Percentiles rank a stretch among this genome's conserved stretches.
Conservation (phyloP, 2,888 invertebrate species). For the Platycheirus rosarum region DNA sequence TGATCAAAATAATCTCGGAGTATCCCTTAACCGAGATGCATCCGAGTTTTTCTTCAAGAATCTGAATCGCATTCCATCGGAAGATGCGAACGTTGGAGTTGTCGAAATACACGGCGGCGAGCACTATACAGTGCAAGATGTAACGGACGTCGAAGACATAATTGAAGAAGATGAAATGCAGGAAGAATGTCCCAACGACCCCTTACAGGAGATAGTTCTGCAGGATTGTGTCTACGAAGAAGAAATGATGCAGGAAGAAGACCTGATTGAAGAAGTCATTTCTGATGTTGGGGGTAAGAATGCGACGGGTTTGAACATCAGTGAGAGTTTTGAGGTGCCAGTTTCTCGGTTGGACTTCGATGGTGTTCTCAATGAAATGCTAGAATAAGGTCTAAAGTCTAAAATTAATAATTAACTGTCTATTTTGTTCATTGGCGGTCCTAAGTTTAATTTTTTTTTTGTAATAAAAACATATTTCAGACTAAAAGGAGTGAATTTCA, state of each 20-base stretch:
- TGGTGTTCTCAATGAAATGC: slow-evolving; percentile 54
- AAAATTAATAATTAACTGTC: background rate
- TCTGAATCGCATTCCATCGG: slow-evolving; percentile 23
- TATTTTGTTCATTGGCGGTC: background rate
- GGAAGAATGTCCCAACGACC: background rate
- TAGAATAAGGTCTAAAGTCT: slow-evolving; percentile 43
- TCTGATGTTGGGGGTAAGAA: slow-evolving; percentile 41
- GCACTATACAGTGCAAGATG: slow-evolving; percentile 39
- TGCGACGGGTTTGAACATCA: slow-evolving; percentile 31
- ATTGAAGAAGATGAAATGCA: slow-evolving; percentile 47
- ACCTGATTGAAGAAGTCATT: slow-evolving; percentile 62
- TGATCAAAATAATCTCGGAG: slow-evolving; percentile 1
- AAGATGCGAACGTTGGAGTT: background rate
- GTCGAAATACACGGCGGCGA: slow-evolving; percentile 10
- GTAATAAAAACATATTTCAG: no score
- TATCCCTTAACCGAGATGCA: slow-evolving; percentile 16
- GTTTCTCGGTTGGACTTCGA: slow-evolving; percentile 42
- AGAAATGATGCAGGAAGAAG: slow-evolving; percentile 56
- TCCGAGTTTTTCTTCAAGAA: slow-evolving; percentile 35
- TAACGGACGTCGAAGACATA: slow-evolving; percentile 10
- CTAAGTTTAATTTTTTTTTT: no score
- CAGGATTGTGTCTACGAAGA: slow-evolving; percentile 51
- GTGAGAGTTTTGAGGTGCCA: slow-evolving; percentile 29
- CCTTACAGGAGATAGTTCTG: slow-evolving; percentile 7
- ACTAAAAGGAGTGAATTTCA: no score